Evolutionary conservation across 2,888 invertebrate genomes (phyloP), one percentile per base, ranked within the genome.

Genomic region (Gryllus longicercus): DNA sequence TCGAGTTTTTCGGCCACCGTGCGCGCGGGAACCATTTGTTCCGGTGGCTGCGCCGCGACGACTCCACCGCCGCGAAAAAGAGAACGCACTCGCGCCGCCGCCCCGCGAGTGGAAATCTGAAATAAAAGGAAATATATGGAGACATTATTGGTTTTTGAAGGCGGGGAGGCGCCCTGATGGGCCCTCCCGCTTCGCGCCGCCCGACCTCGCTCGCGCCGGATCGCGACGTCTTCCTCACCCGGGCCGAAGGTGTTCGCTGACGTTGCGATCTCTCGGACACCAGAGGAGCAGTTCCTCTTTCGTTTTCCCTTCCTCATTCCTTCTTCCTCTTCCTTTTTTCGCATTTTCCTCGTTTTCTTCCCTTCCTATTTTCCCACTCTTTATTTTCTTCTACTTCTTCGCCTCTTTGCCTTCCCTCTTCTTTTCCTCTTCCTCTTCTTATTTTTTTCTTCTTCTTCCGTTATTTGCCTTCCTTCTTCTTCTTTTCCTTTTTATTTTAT

Each of bases 71-170:
- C 1, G 38, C 38, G 38, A 38, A n/a, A 63, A n/a, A 63, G 63
- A 63, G 63, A 63, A 63, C 14, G 63, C 63, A 63, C 63, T 11
- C 63, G 63, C 63, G 63, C 63, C 63, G 63, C 16, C 63, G 63
- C 14, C 10, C 16, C 63, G 14, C 63, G 63, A n/a, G 16, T 12
- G 16, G 63, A 63, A 76, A 51, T 79, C n/a, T 79, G 75, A 49
- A 79, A 79, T 74, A 79, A 79, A 79, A 76, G 51, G 51, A 76
- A 79, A 79, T 79, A 76, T 79, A 79, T 79, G 50, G 76, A 75
- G 5, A 38, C 79, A 76, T 79, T 79, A 79, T 79, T 79, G 76
- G 79, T 79, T 79, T 79, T 79, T 79, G 76, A 76, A 51, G 51
- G 75, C 63, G n/a, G 63, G 63, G 63, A 63, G 63, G 14, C 38